These are phyloP conservation scores for Nannobrachium achirus DNA, from an alignment of 2,113 vertebrate species.

Conservation along the genomic window DNA sequence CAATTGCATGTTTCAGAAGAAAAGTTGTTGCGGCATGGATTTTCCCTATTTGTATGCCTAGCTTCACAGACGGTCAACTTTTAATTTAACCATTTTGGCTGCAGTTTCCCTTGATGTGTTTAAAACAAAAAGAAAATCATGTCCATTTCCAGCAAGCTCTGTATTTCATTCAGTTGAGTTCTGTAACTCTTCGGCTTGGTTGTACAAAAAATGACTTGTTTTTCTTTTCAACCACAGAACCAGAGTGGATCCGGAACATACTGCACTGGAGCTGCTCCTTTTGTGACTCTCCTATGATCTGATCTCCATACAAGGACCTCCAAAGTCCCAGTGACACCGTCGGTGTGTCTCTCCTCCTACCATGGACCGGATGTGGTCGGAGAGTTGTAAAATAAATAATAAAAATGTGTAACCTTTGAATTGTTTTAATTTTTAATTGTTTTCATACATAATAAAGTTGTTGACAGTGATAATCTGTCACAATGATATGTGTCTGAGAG, in stretches of 20 bases:
- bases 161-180: too few relatives aligned
- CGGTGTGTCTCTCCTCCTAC: conserved; percentile 1
- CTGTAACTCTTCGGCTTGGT: too few relatives aligned
- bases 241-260: conserved; percentile 95
- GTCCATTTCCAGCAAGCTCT: too few relatives aligned
- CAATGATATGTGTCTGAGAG: too few relatives aligned
- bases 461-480: too few relatives aligned
- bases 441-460: conserved; percentile 15
- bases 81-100: too few relatives aligned
- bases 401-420: neutral
- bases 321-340: conserved; percentile 26
- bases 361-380: conserved; percentile 31
- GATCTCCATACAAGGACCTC: conserved; percentile 24
- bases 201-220: neutral
- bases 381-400: neutral
- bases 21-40: too few relatives aligned
- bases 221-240: conserved; percentile 80
- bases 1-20: too few relatives aligned
- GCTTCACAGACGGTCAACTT: too few relatives aligned
- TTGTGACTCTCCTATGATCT: conserved; percentile 95
- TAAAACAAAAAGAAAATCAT: too few relatives aligned
- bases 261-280: conserved; percentile 90
- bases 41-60: too few relatives aligned
- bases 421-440: conserved; percentile 30
- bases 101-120: too few relatives aligned